A percentile compares a stretch with the other conserved stretches of the same genome.
These are phyloP conservation scores for Bibio marci DNA, from an alignment of 2,888 invertebrate genomes.

Conservation along the genomic window DNA sequence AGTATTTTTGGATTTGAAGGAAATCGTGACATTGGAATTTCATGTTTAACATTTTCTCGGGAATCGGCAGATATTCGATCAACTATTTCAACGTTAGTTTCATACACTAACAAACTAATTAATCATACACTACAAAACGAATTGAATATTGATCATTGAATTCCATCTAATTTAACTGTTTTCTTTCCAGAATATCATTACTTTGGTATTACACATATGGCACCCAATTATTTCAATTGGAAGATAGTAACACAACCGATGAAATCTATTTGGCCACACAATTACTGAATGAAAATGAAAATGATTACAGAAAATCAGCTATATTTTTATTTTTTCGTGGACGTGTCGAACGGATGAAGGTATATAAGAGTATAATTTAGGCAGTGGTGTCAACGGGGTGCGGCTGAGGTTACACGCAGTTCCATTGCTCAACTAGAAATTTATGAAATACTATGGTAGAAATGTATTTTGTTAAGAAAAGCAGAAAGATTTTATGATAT, in stretches of 20 bases:
- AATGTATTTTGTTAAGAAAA: not conserved
- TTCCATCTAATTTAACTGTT: not conserved
- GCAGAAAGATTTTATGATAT: not conserved
- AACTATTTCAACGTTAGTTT: constrained; percentile 44
- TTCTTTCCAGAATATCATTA: constrained; percentile 31
- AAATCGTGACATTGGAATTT: constrained; percentile 37
- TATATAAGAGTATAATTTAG: no score
- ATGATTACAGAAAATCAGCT: constrained; percentile 40
- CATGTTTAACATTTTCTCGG: constrained; percentile 40
- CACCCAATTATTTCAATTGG: constrained; percentile 44
- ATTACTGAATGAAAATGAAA: constrained; percentile 34
- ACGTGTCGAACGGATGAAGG: constrained; percentile 41
- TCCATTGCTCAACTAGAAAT: no score
- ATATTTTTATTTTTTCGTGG: constrained; percentile 50
- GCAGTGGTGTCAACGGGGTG: no score
- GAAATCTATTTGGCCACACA: constrained; percentile 36
- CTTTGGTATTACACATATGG: constrained; percentile 55
- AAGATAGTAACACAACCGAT: constrained; percentile 39
- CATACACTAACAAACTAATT: not conserved
- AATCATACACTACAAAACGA: not conserved
- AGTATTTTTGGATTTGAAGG: constrained; percentile 49
- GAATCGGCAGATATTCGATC: constrained; percentile 46
- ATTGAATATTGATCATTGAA: no score
- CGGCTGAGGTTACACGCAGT: no score
- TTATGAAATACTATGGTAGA: not conserved